Evolutionary conservation across 2,113 vertebrate genomes (phyloP), one percentile per base, ranked within the genome.

Genomic region (Ovibos moschatus): DNA sequence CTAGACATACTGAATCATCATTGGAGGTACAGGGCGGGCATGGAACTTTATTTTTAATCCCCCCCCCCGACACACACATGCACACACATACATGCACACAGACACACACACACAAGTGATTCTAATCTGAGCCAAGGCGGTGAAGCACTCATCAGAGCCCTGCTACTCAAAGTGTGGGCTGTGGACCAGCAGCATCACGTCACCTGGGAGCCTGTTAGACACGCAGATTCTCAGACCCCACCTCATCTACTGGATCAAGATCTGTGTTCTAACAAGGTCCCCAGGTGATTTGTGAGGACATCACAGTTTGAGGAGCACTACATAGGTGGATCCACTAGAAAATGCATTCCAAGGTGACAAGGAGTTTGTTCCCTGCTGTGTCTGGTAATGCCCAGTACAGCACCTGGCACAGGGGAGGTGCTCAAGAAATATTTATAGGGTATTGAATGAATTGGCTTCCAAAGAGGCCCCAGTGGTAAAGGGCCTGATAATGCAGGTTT

Each of bases 121-220:
- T 96, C 76, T 55, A 36, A 33, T 50, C 40, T 60, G 76, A 91
- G 30, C n/a, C n/a, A n/a, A n/a, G n/a, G n/a, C n/a, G n/a, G n/a
- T n/a, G n/a, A n/a, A n/a, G n/a, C n/a, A n/a, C n/a, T n/a, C n/a
- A n/a, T n/a, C n/a, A n/a, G 76, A 91, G 30, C 25, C 47, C 84
- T 82, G 47, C 50, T 57, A 27, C 21, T 82, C 76, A 3, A 43
- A 67, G 40, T 62, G 30, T 28, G 47, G 14, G 43, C 64, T 25
- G 28, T 1, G 14, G 81, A 53, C 55, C 58, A 64, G 40, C 21
- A n/a, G 45, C 23, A 21, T 16, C 55, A 30, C 28, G 23, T 7
- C 30, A 30, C 27, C 11, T 45, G 50, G 76, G 40, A 47, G 13
- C 15, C 45, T 83, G 8, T n/a, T 50, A 85, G 25, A 67, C 87